Evolutionary conservation across 2,113 vertebrate genomes (phyloP).

Genomic region (Pongo abelii): DNA sequence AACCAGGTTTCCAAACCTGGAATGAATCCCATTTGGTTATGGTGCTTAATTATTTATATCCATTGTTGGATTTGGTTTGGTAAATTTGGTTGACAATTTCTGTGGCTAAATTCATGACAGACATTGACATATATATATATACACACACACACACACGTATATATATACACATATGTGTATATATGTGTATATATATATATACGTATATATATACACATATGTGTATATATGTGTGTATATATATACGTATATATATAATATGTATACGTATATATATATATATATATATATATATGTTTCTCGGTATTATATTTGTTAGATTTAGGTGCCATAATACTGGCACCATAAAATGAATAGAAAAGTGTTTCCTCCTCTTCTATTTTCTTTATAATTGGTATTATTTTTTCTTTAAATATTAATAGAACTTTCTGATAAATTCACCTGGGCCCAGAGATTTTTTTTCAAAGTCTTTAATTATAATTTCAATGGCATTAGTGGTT

Average conservation of each 20-base stretch:
- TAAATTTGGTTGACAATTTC: background rate
- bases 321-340: background rate
- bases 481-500: background rate
- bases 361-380: background rate
- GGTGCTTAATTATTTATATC: background rate
- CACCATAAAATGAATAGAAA: background rate
- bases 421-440: background rate
- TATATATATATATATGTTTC: no score
- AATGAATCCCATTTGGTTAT: background rate
- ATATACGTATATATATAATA: no score
- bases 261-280: no score
- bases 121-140: background rate
- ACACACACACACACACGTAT: no score
- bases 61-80: background rate
- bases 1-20: background rate
- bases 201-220: no score
- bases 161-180: rapidly evolving
- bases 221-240: rapidly evolving
- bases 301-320: background rate
- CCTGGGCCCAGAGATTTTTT: background rate
- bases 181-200: no score
- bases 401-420: background rate
- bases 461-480: background rate
- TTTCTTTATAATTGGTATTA: background rate
- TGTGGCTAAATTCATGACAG: background rate